phyloP scores from a whole-genome alignment of 92 coral and sea anemone species.

The Siderastrea siderea region DNA sequence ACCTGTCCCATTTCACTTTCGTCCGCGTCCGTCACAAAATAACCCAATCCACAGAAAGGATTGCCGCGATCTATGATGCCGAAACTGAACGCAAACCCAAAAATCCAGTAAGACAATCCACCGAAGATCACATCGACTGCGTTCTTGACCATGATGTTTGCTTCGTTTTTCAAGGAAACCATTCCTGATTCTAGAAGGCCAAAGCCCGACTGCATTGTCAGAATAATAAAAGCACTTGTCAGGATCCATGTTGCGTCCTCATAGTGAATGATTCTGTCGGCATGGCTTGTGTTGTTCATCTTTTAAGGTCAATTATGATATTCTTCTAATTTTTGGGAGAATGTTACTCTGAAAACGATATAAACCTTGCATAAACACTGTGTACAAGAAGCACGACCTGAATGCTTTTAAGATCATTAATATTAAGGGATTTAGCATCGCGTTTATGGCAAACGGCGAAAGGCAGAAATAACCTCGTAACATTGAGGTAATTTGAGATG shows the following conservation, averaged over 20 bases:
- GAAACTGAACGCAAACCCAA: slow-evolving; percentile 90
- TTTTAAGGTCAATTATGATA: not conserved
- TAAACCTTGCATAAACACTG: no score
- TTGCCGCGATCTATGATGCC: slow-evolving; percentile 67
- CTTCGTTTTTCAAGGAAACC: slow-evolving; percentile 93
- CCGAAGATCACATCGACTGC: slow-evolving; percentile 95
- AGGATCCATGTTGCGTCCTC: slow-evolving; percentile 92
- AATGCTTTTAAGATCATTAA: no score
- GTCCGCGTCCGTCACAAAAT: slow-evolving; percentile 82
- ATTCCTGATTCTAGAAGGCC: slow-evolving; percentile 89
- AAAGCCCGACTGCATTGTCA: slow-evolving; percentile 93
- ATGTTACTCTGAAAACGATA: no score
- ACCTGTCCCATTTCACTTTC: slow-evolving; percentile 82
- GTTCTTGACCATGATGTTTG: slow-evolving; percentile 95
- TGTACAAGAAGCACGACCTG: no score
- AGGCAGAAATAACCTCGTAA: no score
- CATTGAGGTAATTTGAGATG: no score
- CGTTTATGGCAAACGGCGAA: no score
- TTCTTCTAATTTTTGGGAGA: not conserved
- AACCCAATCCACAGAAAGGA: slow-evolving; percentile 81
- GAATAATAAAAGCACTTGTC: slow-evolving; percentile 87
- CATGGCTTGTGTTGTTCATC: not conserved
- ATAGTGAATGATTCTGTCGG: not conserved
- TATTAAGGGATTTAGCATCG: no score
- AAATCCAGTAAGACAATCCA: slow-evolving; percentile 91